Evolutionary conservation across 2,113 vertebrate genomes (phyloP).

Genomic region (Sturnus vulgaris): DNA sequence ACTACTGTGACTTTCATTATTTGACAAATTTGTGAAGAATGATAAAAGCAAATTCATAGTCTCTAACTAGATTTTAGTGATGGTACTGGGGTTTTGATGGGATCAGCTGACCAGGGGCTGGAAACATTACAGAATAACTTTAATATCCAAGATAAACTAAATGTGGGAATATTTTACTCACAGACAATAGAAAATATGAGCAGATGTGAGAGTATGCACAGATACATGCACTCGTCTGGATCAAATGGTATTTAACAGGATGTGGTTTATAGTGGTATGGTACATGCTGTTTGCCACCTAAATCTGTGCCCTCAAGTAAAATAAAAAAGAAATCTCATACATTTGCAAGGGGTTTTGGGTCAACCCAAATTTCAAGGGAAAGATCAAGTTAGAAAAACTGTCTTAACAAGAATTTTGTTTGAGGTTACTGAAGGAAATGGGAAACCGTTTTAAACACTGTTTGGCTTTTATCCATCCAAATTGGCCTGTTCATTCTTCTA

Average conservation of each 20-base stretch:
- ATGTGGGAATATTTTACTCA: not conserved
- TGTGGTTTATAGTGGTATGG: not conserved
- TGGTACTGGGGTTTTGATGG: not conserved
- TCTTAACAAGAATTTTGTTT: not conserved
- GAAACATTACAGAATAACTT: not conserved
- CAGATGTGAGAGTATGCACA: too few relatives aligned
- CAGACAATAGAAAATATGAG: not conserved
- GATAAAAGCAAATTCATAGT: not conserved
- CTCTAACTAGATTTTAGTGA: not conserved
- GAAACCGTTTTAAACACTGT: accelerated
- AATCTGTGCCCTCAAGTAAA: not conserved
- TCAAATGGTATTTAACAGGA: not conserved
- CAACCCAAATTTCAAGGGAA: not conserved
- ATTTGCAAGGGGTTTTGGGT: not conserved
- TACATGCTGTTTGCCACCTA: not conserved
- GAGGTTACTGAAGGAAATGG: not conserved
- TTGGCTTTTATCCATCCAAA: not conserved
- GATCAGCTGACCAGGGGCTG: not conserved
- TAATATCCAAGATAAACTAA: not conserved
- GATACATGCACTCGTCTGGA: not conserved
- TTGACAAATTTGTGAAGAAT: not conserved
- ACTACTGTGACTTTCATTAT: not conserved
- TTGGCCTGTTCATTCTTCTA: not conserved
- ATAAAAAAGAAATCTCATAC: not conserved
- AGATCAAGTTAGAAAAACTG: not conserved